These are phyloP conservation scores for Athrips mouffetella DNA, from an alignment of 2,888 invertebrate species.

Conservation along the genomic window DNA sequence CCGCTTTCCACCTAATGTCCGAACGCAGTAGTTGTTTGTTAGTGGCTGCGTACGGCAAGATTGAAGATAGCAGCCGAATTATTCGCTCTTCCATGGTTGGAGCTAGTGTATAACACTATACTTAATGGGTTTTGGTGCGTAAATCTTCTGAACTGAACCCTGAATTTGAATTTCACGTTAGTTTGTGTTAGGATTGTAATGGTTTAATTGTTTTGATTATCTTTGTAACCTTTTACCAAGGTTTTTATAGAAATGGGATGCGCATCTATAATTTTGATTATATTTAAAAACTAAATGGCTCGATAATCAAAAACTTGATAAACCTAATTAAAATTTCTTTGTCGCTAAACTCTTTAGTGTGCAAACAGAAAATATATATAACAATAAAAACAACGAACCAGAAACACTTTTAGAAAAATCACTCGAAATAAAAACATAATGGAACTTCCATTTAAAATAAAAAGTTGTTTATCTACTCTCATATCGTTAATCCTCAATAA, in stretches of 20 bases:
- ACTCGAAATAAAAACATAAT: no score
- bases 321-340: no score
- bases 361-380: no score
- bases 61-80: constrained; percentile 40
- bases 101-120: constrained; percentile 15
- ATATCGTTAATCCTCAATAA: no score
- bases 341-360: no score
- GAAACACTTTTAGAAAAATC: no score
- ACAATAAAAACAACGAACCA: no score
- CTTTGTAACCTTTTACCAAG: neutral
- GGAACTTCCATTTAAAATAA: no score
- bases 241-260: neutral
- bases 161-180: constrained; percentile 18
- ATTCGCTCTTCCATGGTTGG: constrained; percentile 57
- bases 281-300: no score
- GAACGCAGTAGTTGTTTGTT: constrained; percentile 69
- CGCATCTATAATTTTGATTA: no score
- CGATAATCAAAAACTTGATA: no score
- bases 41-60: constrained; percentile 50
- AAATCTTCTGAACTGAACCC: constrained; percentile 29
- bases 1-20: constrained; percentile 67
- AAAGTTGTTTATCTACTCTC: no score
- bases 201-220: neutral
- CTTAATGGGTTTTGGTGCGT: constrained; percentile 37
- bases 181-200: constrained; percentile 1